Conservation (phyloP, 37 sponge, comb jelly and placozoan species). For the Chondrilla cf. caribensis region DNA sequence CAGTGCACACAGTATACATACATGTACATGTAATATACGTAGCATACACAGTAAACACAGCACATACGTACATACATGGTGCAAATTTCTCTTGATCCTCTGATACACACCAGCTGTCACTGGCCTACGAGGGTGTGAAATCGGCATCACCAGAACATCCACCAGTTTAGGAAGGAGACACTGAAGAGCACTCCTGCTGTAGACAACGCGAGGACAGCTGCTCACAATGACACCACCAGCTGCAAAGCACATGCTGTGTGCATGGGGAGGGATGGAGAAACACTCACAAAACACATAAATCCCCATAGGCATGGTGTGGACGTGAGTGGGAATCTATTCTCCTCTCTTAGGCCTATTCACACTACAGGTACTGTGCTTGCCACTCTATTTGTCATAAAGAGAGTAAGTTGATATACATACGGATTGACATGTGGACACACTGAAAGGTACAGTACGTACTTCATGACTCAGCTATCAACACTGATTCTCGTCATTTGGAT, state of each 20-base stretch:
- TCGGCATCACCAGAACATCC: constrained; percentile 34
- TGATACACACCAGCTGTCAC: not conserved
- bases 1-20: too few species aligned
- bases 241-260: constrained; percentile 7
- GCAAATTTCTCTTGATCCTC: constrained; percentile 3
- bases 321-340: too few species aligned
- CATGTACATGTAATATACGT: too few species aligned
- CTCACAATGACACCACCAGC: constrained; percentile 29
- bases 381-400: not conserved
- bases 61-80: constrained; percentile 16
- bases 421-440: too few species aligned
- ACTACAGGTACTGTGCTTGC: not conserved
- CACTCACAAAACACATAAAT: too few species aligned
- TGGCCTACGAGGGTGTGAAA: not conserved
- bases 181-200: constrained; percentile 42
- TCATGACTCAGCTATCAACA: too few species aligned
- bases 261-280: not conserved
- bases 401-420: too few species aligned
- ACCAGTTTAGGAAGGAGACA: constrained; percentile 47
- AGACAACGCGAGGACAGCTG: constrained; percentile 34
- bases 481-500: too few species aligned
- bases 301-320: too few species aligned
- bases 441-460: too few species aligned
- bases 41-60: too few species aligned
- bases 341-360: too few species aligned